Percentiles rank a stretch among this genome's conserved stretches.
Conservation (phyloP, 2,113 vertebrate genomes). For the Formicarius rufipectus region DNA sequence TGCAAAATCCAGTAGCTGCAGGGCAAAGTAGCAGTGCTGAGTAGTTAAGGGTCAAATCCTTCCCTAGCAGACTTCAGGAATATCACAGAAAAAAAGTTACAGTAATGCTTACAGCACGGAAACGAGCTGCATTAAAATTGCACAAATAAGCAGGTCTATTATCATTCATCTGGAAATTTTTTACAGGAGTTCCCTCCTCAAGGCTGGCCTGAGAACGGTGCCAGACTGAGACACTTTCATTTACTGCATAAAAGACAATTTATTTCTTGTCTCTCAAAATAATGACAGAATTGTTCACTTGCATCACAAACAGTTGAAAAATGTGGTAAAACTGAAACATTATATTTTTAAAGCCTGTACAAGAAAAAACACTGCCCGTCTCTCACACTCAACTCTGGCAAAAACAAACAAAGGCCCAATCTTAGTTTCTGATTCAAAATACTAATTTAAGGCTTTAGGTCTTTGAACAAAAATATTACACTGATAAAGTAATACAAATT, state of each 20-base stretch:
- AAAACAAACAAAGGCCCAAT: background rate
- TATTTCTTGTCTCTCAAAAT: conserved; percentile 69
- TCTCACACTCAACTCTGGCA: conserved; percentile 20
- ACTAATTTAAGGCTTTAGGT: conserved; percentile 27
- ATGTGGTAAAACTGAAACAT: background rate
- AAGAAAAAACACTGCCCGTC: background rate
- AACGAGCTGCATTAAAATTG: background rate
- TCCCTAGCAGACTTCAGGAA: background rate
- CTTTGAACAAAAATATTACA: background rate
- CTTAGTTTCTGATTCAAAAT: background rate
- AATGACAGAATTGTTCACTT: background rate
- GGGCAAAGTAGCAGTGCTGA: background rate
- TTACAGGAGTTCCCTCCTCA: background rate
- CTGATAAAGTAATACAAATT: background rate
- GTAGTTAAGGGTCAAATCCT: background rate
- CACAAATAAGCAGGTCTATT: background rate
- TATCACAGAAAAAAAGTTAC: background rate
- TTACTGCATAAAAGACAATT: conserved; percentile 51
- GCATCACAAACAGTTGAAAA: conserved; percentile 49
- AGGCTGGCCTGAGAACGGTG: background rate
- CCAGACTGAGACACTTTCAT: background rate
- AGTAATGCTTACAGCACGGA: background rate
- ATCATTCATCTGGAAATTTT: background rate
- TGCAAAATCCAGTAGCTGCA: background rate
- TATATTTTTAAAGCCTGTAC: conserved; percentile 30